phyloP scores from a whole-genome alignment of 2,797 vertebrate species.

The Hapalemur alaotrensis region DNA sequence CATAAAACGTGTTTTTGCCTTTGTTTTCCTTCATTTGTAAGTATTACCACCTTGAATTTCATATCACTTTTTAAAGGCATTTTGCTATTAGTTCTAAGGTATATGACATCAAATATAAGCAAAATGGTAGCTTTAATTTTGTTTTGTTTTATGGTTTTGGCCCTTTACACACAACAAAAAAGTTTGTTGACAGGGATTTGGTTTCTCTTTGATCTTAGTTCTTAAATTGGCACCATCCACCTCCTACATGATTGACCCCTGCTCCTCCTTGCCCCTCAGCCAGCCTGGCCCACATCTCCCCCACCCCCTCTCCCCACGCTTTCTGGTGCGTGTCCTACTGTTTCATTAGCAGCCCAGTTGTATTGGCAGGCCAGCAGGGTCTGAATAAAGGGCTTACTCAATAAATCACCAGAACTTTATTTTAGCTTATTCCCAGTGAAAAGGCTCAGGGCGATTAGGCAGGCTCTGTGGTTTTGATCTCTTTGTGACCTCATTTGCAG shows the following conservation, averaged over 20 bases:
- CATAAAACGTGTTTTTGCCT: background rate
- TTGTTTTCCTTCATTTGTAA: background rate
- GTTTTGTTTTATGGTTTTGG: background rate
- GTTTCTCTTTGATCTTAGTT: background rate
- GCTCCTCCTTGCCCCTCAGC: background rate
- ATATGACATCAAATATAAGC: background rate
- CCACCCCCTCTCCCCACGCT: background rate
- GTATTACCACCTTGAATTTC: background rate
- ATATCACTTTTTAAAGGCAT: background rate
- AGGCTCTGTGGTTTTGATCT: background rate
- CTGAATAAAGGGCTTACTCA: slow-evolving; percentile 12
- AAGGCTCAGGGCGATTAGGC: background rate
- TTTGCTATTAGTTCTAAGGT: background rate
- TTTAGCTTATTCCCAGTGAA: slow-evolving; percentile 18
- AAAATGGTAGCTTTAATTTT: background rate
- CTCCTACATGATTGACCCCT: background rate
- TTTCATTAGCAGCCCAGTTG: background rate
- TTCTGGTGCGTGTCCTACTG: background rate
- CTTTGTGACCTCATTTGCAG: slow-evolving; percentile 40
- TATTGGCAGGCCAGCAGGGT: background rate
- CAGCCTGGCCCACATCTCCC: fast-evolving
- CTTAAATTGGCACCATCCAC: background rate
- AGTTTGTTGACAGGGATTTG: background rate
- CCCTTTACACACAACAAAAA: background rate
- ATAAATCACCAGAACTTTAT: background rate